Conservation (phyloP, 2,797 vertebrate genomes). For the Malacoraja senta region DNA sequence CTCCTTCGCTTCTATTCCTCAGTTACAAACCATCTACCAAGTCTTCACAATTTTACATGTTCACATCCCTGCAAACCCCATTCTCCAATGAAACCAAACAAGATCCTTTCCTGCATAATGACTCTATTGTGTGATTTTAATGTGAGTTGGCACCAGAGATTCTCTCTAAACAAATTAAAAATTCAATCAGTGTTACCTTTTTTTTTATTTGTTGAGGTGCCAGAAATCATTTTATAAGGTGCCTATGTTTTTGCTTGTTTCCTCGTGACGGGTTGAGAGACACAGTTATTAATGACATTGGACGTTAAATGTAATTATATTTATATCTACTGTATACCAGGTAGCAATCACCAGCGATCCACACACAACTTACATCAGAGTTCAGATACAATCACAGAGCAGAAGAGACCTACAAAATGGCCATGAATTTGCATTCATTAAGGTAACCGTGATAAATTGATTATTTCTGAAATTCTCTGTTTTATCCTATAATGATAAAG, state of each 20-base stretch:
- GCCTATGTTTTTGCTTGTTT: background rate
- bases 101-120: background rate
- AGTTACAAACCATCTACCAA: background rate
- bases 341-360: conserved; percentile 50
- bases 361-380: conserved; percentile 41
- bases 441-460: conserved; percentile 43
- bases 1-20: background rate
- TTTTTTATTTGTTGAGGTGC: background rate
- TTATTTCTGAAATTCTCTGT: background rate
- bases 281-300: background rate
- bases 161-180: background rate
- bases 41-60: background rate
- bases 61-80: background rate
- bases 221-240: background rate
- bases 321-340: conserved; percentile 44
- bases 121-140: background rate
- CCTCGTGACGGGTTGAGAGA: background rate
- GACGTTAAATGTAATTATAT: background rate
- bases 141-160: background rate
- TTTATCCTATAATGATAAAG: background rate
- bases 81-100: background rate
- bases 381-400: conserved; percentile 50
- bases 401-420: conserved; percentile 42
- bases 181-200: background rate
- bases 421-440: conserved; percentile 47